Percentiles rank a stretch among this genome's conserved stretches.
These are phyloP conservation scores for Mugil cephalus DNA, from an alignment of 2,113 vertebrate species.

Conservation along the genomic window DNA sequence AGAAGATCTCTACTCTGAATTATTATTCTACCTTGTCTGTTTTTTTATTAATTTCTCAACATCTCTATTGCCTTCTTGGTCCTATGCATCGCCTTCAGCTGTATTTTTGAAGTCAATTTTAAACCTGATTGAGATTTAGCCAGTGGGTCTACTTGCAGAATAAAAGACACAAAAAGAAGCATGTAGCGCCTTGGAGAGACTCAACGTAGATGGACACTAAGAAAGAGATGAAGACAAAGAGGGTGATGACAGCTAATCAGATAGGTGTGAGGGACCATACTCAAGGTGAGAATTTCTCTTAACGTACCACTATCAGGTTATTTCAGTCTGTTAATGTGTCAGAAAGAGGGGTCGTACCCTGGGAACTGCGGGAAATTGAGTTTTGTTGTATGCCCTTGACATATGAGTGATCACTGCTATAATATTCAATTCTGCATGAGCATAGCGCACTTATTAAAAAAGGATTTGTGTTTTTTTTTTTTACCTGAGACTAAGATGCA, in stretches of 20 bases:
- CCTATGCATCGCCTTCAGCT: too few species aligned
- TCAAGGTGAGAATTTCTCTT: constrained; percentile 54
- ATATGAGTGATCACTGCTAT: neutral
- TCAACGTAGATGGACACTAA: neutral
- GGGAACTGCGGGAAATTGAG: constrained; percentile 69
- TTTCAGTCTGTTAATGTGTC: constrained; percentile 53
- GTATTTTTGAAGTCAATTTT: neutral
- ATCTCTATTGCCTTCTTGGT: neutral
- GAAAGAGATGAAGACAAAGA: constrained; percentile 24
- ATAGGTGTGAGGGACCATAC: constrained; percentile 52
- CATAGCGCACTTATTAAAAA: too few species aligned
- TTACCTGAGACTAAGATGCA: neutral
- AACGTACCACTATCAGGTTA: constrained; percentile 46
- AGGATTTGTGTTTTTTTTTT: too few species aligned
- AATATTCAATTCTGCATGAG: constrained; percentile 5
- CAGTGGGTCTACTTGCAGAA: neutral
- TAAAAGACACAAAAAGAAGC: neutral
- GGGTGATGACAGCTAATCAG: constrained; percentile 76
- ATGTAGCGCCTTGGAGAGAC: neutral
- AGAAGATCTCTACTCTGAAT: constrained; percentile 45
- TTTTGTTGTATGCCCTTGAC: constrained; percentile 52
- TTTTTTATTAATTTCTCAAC: constrained; percentile 30
- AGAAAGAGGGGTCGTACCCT: constrained; percentile 29
- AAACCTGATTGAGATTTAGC: neutral
- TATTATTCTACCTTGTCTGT: constrained; percentile 38